Evolutionary conservation across 2,797 vertebrate species (phyloP).

Genomic region (Sebastes reedi): DNA sequence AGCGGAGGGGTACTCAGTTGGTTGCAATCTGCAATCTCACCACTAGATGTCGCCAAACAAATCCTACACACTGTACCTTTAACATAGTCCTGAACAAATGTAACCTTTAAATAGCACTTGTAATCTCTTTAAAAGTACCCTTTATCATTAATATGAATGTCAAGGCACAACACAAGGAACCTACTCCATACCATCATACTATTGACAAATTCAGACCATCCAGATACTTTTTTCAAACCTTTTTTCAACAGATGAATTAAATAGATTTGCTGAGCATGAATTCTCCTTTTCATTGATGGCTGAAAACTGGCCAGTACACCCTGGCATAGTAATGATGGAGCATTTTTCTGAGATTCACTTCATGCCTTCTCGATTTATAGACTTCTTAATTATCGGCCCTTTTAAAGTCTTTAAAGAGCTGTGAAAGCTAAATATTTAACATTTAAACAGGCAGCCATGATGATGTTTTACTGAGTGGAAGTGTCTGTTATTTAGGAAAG

Average conservation of each 20-base stretch:
- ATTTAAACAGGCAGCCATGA: not conserved
- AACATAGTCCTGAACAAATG: not conserved
- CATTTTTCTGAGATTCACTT: not conserved
- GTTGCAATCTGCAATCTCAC: no score
- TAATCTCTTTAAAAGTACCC: not conserved
- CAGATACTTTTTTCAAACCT: not conserved
- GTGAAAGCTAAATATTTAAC: not conserved
- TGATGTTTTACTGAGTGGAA: not conserved
- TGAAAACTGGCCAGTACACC: not conserved
- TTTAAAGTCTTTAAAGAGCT: not conserved
- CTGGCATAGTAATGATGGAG: not conserved
- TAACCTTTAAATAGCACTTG: not conserved
- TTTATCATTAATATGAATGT: not conserved
- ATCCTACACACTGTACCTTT: no score
- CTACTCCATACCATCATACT: not conserved
- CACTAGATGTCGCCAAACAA: no score
- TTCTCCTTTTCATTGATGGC: not conserved
- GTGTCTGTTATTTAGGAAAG: not conserved
- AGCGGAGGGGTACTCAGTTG: no score
- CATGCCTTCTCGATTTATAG: not conserved
- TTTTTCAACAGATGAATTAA: not conserved
- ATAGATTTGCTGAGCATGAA: not conserved
- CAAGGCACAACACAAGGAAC: not conserved
- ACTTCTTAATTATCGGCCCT: not conserved
- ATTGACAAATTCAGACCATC: not conserved